These are phyloP conservation scores for Melanotaenia maccullochi DNA, from an alignment of 2,797 vertebrate species.

Conservation along the genomic window DNA sequence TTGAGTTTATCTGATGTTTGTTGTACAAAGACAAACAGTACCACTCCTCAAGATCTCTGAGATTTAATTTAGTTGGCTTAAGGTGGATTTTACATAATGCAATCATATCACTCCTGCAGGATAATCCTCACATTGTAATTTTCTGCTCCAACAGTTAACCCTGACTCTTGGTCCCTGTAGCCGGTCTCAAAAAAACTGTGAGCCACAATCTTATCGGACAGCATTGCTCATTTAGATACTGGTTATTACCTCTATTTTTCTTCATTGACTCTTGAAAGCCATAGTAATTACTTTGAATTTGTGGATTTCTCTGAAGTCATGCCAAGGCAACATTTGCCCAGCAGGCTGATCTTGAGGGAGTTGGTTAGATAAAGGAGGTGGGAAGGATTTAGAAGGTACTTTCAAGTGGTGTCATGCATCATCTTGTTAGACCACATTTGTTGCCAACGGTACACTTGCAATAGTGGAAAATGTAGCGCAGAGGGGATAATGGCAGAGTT, in stretches of 20 bases:
- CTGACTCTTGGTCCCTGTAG: conserved; percentile 36
- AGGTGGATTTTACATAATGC: conserved; percentile 58
- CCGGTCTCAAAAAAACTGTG: conserved; percentile 5
- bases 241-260: conserved; percentile 21
- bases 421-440: conserved; percentile 60
- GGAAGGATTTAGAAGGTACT: conserved; percentile 43
- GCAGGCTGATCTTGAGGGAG: conserved; percentile 60
- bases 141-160: conserved; percentile 46
- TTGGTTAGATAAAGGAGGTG: conserved; percentile 63
- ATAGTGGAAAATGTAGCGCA: conserved; percentile 61
- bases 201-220: conserved; percentile 29
- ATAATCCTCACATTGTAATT: conserved; percentile 58
- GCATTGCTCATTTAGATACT: conserved; percentile 41
- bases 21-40: conserved; percentile 26
- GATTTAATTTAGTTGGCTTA: conserved; percentile 54
- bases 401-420: conserved; percentile 71
- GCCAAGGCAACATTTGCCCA: conserved; percentile 70
- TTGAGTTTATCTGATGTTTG: conserved; percentile 46
- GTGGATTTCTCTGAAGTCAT: conserved; percentile 57
- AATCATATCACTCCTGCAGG: conserved; percentile 60
- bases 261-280: conserved; percentile 41
- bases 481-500: conserved; percentile 25
- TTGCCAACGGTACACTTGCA: conserved; percentile 32
- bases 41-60: conserved; percentile 34
- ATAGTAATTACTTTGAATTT: conserved; percentile 56